These are phyloP conservation scores for Epiblema foenella DNA, from an alignment of 2,888 invertebrate species.

Conservation along the genomic window DNA sequence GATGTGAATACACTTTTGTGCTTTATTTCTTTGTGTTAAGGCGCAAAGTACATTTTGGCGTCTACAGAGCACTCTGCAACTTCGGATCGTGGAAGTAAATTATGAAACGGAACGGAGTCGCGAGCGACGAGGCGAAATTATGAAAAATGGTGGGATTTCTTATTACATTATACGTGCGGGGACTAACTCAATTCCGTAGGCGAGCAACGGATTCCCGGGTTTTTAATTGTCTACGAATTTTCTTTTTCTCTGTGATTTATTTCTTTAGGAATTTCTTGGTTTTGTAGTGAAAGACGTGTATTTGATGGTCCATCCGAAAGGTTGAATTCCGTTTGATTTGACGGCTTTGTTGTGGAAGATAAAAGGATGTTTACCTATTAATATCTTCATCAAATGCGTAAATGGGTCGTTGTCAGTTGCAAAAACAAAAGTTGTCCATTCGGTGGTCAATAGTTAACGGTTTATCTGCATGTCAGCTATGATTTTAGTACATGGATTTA, in stretches of 20 bases:
- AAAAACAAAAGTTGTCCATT: too few species aligned
- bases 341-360: slow-evolving; percentile 1
- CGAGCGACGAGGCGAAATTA: slow-evolving; percentile 63
- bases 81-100: slow-evolving; percentile 79
- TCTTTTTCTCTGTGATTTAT: slow-evolving; percentile 43
- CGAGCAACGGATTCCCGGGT: slow-evolving; percentile 43
- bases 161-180: slow-evolving; percentile 51
- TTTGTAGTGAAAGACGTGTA: slow-evolving; percentile 3
- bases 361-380: not conserved
- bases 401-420: too few species aligned
- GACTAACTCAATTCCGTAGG: slow-evolving; percentile 40
- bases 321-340: slow-evolving; percentile 5
- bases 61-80: slow-evolving; percentile 21
- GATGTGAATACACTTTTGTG: not conserved
- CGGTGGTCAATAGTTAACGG: too few species aligned
- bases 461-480: too few species aligned
- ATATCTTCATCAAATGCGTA: not conserved
- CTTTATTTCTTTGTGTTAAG: not conserved
- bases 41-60: not conserved
- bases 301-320: slow-evolving; percentile 1
- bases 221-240: slow-evolving; percentile 47
- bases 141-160: slow-evolving; percentile 67
- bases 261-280: slow-evolving; percentile 24
- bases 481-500: too few species aligned
- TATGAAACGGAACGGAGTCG: slow-evolving; percentile 62